phyloP scores from a whole-genome alignment of 2,888 invertebrate species.

The Apamea crenata region DNA sequence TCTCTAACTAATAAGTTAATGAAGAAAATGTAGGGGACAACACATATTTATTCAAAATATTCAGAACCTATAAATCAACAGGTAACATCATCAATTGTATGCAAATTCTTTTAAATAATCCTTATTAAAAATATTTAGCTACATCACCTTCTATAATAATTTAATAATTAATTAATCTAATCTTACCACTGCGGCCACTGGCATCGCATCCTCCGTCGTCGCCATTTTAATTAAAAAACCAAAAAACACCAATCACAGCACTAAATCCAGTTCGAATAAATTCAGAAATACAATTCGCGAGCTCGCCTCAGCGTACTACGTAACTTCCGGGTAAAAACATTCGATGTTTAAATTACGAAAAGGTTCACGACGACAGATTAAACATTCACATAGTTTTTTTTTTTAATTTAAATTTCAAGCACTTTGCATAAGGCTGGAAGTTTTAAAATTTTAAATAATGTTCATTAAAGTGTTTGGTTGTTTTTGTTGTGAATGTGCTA shows the following conservation, averaged over 20 bases:
- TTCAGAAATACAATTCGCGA: constrained; percentile 45
- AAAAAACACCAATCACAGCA: constrained; percentile 66
- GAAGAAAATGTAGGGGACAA: background rate
- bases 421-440: constrained; percentile 34
- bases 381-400: constrained; percentile 30
- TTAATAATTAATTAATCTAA: constrained; percentile 24
- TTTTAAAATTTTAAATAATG: constrained; percentile 44
- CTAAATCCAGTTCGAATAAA: constrained; percentile 50
- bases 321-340: constrained; percentile 61
- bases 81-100: background rate
- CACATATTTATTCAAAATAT: background rate
- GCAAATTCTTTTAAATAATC: background rate
- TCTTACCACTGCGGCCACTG: constrained; percentile 82
- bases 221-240: constrained; percentile 74
- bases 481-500: constrained; percentile 76
- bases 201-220: constrained; percentile 80
- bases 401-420: constrained; percentile 17
- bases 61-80: constrained; percentile 19
- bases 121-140: background rate
- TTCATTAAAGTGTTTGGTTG: constrained; percentile 53
- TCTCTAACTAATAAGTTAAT: too few species aligned
- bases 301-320: constrained; percentile 40
- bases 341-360: constrained; percentile 55
- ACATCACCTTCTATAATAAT: background rate
- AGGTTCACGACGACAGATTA: constrained; percentile 37